Evolutionary conservation across 2,888 invertebrate genomes (phyloP).

Genomic region (Sipha maydis): DNA sequence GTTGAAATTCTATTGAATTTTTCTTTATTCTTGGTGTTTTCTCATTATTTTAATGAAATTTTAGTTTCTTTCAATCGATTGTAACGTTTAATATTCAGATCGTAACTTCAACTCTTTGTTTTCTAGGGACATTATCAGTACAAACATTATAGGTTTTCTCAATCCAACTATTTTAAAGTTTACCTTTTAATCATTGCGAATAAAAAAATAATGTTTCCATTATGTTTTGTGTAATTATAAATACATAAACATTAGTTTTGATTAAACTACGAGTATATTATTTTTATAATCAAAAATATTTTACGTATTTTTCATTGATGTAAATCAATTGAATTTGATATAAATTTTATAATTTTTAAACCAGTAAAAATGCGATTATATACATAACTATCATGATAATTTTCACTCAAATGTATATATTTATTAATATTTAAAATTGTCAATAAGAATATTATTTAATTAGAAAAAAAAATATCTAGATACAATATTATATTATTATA

Average conservation of each 20-base stretch:
- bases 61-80: not conserved
- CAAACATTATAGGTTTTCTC: not conserved
- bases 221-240: not conserved
- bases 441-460: not conserved
- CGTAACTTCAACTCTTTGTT: not conserved
- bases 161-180: not conserved
- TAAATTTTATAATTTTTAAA: slow-evolving; percentile 12
- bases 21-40: slow-evolving; percentile 3
- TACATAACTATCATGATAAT: not conserved
- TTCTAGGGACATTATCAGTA: not conserved
- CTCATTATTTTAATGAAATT: not conserved
- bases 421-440: not conserved
- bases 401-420: not conserved
- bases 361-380: not conserved
- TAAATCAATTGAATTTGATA: slow-evolving; percentile 9
- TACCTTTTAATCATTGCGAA: not conserved
- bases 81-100: slow-evolving; percentile 31
- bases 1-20: slow-evolving; percentile 1
- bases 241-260: not conserved
- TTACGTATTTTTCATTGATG: not conserved
- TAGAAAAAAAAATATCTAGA: not conserved
- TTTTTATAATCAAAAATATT: not conserved
- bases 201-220: not conserved
- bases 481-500: not conserved
- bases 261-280: not conserved